A percentile compares a stretch with the other conserved stretches of the same genome.
Evolutionary conservation across 2,888 invertebrate species (phyloP).

Genomic region (Acleris emargana): DNA sequence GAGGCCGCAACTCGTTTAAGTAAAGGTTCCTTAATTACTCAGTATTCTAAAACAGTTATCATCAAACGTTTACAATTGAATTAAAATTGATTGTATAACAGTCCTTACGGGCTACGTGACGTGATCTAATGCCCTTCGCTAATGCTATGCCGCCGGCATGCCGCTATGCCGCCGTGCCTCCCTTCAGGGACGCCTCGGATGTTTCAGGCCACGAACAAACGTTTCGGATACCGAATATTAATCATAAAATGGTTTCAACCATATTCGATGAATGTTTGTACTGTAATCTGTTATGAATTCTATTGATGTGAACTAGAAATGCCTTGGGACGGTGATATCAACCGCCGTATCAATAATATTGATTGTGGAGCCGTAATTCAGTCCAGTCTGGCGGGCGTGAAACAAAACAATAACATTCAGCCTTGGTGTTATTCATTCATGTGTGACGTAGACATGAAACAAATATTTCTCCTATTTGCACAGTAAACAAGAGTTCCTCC

Average conservation of each 20-base stretch:
- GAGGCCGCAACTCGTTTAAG: conserved; percentile 17
- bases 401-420: conserved; percentile 66
- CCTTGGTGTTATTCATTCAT: conserved; percentile 73
- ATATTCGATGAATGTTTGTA: background rate
- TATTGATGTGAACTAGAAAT: conserved; percentile 2
- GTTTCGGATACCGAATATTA: no score
- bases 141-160: no score
- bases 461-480: conserved; percentile 76
- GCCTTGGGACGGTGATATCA: conserved; percentile 16
- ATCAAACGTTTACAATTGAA: no score
- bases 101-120: background rate
- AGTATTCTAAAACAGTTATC: no score
- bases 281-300: conserved; percentile 1
- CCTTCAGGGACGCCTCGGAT: no score
- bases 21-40: background rate
- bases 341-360: conserved; percentile 35
- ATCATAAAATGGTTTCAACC: no score
- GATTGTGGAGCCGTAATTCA: conserved; percentile 46
- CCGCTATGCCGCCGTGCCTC: no score
- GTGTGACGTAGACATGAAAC: conserved; percentile 73
- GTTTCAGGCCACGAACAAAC: no score
- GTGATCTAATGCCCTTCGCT: background rate
- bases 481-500: conserved; percentile 63
- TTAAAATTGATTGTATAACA: background rate
- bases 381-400: conserved; percentile 52